Percentiles rank a stretch among this genome's conserved stretches.
Conservation (phyloP, 2,888 invertebrate genomes). For the Nomada ferruginata region DNA sequence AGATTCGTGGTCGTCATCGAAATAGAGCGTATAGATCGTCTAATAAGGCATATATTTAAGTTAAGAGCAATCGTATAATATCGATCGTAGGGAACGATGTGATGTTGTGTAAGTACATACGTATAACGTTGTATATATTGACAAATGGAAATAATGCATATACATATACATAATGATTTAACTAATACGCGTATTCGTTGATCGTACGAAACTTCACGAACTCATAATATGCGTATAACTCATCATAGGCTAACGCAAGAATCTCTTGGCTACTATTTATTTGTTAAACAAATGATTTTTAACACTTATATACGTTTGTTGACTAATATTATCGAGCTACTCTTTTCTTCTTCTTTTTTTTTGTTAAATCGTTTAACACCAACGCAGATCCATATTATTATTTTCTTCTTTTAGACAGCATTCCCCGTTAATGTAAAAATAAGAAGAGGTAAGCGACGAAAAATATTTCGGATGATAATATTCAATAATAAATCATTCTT, state of each 20-base stretch:
- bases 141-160: slow-evolving; percentile 61
- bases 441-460: background rate
- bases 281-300: slow-evolving; percentile 18
- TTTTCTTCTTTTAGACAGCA: background rate
- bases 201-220: slow-evolving; percentile 24
- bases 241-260: slow-evolving; percentile 9
- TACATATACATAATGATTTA: slow-evolving; percentile 57
- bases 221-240: slow-evolving; percentile 19
- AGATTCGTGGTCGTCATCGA: slow-evolving; percentile 65
- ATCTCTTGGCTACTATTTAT: slow-evolving; percentile 38
- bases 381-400: background rate
- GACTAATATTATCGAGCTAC: background rate
- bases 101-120: slow-evolving; percentile 82
- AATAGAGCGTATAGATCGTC: slow-evolving; percentile 47
- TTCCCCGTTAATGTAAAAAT: background rate
- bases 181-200: slow-evolving; percentile 35
- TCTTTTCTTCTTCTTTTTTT: background rate
- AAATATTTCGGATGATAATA: background rate
- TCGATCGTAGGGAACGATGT: slow-evolving; percentile 82
- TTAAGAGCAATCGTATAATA: slow-evolving; percentile 73
- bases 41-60: slow-evolving; percentile 62
- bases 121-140: slow-evolving; percentile 81
- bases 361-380: background rate
- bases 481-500: slow-evolving; percentile 19
- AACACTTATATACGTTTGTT: slow-evolving; percentile 7